Base-by-base conservation (phyloP, 2,888 invertebrate genomes). In the Pandemis corylana region DNA sequence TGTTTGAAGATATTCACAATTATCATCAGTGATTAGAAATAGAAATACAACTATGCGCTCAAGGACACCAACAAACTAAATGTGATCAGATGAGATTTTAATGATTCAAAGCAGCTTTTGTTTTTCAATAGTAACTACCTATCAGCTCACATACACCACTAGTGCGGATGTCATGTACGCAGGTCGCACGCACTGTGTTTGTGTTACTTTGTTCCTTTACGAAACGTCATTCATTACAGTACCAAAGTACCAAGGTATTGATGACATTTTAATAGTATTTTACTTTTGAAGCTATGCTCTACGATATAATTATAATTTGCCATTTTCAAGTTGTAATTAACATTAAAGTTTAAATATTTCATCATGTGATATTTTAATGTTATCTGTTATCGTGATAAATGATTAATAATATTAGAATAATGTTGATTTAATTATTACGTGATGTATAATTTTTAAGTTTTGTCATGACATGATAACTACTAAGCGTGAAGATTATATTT, bases 291-390 rank as follows among this genome's bases (percentile, higher is more conserved):
- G 76, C 80, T 84, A 80, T 83, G 77, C 78, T 79, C 76, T 81
- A 72, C 71, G 65, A 70, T 85, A 82, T 85, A 82, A 83, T 82
- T 85, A 83, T 82, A 83, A 80, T 90, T 92, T 89, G 91, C 89
- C 90, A 90, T 90, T 90, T 82, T 86, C 84, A 88, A 87, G 85
- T 86, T 87, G 90, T 90, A 86, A 80, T 76, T 80, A 81, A 79
- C 62, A 66, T 70, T 82, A 85, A 89, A 90, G 87, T 89, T 90
- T 84, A 86, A 89, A 90, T 87, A 89, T 90, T 90, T 92, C 88
- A 88, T 90, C 84, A 92, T 94, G 94, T 94, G 94, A 94, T 94
- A 94, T 94, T 92, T 90, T 84, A 89, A 93, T 93, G 93, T 94
- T 94, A 93, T 94, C 86, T 92, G 93, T 93, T 94, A 90, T 88